These are phyloP conservation scores for Cephus sareptanus DNA, from an alignment of 2,888 invertebrate genomes.

Conservation along the genomic window DNA sequence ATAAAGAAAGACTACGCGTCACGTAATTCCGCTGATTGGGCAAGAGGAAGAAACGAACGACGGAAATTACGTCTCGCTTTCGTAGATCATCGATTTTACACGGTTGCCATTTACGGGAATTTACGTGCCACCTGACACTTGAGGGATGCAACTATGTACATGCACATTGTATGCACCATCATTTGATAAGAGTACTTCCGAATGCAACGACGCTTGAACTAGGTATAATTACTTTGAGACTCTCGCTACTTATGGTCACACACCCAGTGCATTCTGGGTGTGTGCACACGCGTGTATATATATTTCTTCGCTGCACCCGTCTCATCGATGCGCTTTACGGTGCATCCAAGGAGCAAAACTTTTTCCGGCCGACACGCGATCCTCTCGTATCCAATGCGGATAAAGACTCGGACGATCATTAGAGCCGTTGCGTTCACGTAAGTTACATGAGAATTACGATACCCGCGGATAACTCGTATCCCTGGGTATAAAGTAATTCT, in stretches of 20 bases:
- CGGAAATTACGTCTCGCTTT: background rate
- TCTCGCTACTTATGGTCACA: background rate
- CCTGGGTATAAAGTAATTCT: constrained; percentile 15
- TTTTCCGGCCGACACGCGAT: background rate
- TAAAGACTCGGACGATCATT: background rate
- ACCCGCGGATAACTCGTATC: background rate
- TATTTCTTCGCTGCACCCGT: background rate
- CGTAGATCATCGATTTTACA: background rate
- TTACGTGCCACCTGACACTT: background rate
- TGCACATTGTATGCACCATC: background rate
- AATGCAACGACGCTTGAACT: background rate
- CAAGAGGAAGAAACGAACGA: background rate
- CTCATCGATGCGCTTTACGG: background rate
- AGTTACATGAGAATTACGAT: background rate
- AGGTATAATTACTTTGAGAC: background rate
- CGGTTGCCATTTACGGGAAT: background rate
- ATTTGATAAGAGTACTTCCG: background rate
- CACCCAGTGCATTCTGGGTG: background rate
- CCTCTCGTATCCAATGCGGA: background rate
- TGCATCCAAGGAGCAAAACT: background rate
- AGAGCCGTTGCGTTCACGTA: background rate
- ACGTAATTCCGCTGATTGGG: background rate
- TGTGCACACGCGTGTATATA: background rate
- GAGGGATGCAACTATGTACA: background rate
- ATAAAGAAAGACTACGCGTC: background rate